Evolutionary conservation across 2,113 vertebrate genomes (phyloP).

Genomic region (Campylomormyrus numenius): DNA sequence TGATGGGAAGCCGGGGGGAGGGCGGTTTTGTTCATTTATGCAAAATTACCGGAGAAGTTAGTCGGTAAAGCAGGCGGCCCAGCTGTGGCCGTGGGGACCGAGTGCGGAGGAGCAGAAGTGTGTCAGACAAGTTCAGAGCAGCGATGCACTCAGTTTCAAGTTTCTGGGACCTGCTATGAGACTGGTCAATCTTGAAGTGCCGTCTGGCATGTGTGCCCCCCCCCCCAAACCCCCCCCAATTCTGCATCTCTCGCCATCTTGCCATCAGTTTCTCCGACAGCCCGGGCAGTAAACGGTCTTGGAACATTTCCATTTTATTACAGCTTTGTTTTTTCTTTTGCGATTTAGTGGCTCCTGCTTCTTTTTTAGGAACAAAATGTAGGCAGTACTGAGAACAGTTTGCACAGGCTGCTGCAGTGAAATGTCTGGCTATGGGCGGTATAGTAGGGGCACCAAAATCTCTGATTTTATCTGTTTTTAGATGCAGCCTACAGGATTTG

Average conservation of each 20-base stretch:
- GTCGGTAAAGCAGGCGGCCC: not conserved
- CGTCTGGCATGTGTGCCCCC: not conserved
- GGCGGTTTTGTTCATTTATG: not conserved
- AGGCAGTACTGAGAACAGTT: not conserved
- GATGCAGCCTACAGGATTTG: not conserved
- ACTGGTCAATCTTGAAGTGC: slow-evolving; percentile 24
- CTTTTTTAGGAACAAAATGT: not conserved
- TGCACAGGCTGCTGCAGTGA: not conserved
- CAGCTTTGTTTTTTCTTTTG: not conserved
- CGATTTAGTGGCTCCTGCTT: not conserved
- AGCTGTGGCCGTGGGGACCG: not conserved
- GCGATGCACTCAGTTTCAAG: not conserved
- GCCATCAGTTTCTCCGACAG: not conserved
- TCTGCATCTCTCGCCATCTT: not conserved
- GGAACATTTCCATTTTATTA: not conserved
- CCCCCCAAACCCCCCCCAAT: not conserved
- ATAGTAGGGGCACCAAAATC: not conserved
- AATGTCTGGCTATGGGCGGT: not conserved
- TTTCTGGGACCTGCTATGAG: slow-evolving; percentile 23
- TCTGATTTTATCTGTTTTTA: not conserved
- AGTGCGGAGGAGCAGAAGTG: not conserved
- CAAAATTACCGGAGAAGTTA: not conserved
- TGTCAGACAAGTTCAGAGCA: not conserved
- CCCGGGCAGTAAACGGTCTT: not conserved
- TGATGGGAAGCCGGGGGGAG: not conserved